Evolutionary conservation across 2,888 invertebrate species (phyloP).

Genomic region (Clanis bilineata): DNA sequence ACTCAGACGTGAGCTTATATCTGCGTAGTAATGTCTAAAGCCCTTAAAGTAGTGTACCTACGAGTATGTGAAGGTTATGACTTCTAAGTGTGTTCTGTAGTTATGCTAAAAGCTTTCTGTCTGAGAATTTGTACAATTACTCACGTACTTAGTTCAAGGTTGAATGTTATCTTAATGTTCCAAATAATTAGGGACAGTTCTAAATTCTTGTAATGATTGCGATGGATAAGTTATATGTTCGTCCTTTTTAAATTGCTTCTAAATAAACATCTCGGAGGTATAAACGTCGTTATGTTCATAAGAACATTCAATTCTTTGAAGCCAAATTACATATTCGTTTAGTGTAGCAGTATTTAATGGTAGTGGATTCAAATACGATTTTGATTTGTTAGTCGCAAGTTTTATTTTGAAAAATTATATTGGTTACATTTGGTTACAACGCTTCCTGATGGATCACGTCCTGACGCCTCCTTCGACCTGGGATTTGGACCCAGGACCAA

Average conservation of each 20-base stretch:
- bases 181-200: background rate
- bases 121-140: conserved; percentile 7
- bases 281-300: no score
- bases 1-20: no score
- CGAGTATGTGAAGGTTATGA: background rate
- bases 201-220: background rate
- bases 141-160: conserved; percentile 1
- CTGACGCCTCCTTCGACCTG: no score
- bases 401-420: no score
- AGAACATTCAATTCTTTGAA: no score
- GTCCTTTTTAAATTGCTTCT: background rate
- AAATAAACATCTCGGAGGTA: background rate
- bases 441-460: no score
- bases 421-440: no score
- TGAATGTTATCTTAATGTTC: background rate
- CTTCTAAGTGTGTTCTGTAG: conserved; percentile 5
- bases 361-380: no score
- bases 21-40: background rate
- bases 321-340: no score
- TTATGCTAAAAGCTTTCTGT: conserved; percentile 4
- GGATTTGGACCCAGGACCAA: no score
- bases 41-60: background rate
- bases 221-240: background rate
- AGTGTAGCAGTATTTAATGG: no score
- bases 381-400: no score